Base-by-base conservation (phyloP, 2,797 vertebrate genomes). In the Echiichthys vipera region DNA sequence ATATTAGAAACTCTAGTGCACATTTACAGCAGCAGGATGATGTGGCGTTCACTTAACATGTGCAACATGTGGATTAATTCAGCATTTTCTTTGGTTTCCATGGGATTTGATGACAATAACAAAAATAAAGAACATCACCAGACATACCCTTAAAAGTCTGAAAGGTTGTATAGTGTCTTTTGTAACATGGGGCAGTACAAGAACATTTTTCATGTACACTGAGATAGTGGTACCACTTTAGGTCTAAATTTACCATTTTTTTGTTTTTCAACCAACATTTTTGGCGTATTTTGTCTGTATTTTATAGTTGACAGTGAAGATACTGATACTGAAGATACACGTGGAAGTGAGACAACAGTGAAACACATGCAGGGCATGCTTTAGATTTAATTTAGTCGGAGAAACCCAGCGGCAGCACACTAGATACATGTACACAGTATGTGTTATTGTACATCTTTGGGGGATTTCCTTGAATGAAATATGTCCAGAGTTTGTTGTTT, bases 401-500 rank as follows among this genome's bases (percentile, higher is more conserved):
- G 7, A 75, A 22, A 32, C 10, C 11, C 34, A 39, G 5, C 6
- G 9, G 45, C 42, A 27, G 43, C 8, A 43, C 25, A 49, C 29
- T 15, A n/a, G 18, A 59, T 37, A 46, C 11, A 40, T 42, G 20
- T n/a, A 39, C 27, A 37, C 15, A 51, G n/a, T 42, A 14, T 40
- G 24, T 39, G 63, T 34, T 53, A 39, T 29, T 75, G 36, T 36
- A 43, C n/a, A 36, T 62, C 39, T 58, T 71, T 75, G 64, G 75
- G 77, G 47, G 39, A 67, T 78, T 50, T 80, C 59, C 78, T 83
- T 81, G 46, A 65, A 74, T 68, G 62, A 84, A 74, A 82, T 30
- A 49, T 54, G 77, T 87, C 66, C 56, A 45, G 6, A 50, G 57
- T 50, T 32, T 77, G 74, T 81, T 42, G 45, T 86, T 76, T 83